Percentiles rank a stretch among this genome's conserved stretches.
phyloP scores from a whole-genome alignment of 2,888 invertebrate genomes.

The Troglohyphantes excavatus region DNA sequence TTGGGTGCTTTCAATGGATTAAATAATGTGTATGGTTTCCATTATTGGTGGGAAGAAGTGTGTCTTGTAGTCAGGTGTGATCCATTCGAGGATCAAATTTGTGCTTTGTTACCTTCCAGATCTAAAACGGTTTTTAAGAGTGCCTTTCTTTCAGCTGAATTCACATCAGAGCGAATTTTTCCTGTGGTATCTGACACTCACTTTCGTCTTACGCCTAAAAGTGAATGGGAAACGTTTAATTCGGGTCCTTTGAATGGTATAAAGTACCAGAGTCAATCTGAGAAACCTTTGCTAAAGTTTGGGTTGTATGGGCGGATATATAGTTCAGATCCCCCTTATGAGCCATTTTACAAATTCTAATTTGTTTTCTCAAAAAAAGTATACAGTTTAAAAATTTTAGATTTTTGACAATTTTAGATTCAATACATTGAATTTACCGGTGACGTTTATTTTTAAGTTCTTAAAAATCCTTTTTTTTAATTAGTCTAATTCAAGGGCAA shows the following conservation, averaged over 20 bases:
- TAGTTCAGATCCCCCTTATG: slow-evolving; percentile 50
- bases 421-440: too few relatives aligned
- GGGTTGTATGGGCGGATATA: slow-evolving; percentile 49
- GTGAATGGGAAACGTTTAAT: slow-evolving; percentile 32
- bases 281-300: slow-evolving; percentile 52
- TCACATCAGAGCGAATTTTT: slow-evolving; percentile 44
- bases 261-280: not conserved
- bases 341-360: slow-evolving; percentile 42
- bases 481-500: too few relatives aligned
- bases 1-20: slow-evolving; percentile 64
- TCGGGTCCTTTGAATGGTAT: slow-evolving; percentile 1
- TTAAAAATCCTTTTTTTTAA: too few relatives aligned
- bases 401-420: too few relatives aligned
- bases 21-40: slow-evolving; percentile 50
- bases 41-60: slow-evolving; percentile 66
- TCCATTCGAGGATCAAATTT: slow-evolving; percentile 33
- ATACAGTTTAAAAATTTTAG: too few relatives aligned
- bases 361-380: too few relatives aligned
- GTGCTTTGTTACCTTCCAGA: slow-evolving; percentile 25
- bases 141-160: slow-evolving; percentile 30
- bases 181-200: slow-evolving; percentile 56
- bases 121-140: slow-evolving; percentile 58
- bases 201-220: slow-evolving; percentile 51
- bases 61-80: slow-evolving; percentile 67
- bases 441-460: too few relatives aligned